Conservation (phyloP, 2,113 vertebrate species). For the Pedionomus torquatus region DNA sequence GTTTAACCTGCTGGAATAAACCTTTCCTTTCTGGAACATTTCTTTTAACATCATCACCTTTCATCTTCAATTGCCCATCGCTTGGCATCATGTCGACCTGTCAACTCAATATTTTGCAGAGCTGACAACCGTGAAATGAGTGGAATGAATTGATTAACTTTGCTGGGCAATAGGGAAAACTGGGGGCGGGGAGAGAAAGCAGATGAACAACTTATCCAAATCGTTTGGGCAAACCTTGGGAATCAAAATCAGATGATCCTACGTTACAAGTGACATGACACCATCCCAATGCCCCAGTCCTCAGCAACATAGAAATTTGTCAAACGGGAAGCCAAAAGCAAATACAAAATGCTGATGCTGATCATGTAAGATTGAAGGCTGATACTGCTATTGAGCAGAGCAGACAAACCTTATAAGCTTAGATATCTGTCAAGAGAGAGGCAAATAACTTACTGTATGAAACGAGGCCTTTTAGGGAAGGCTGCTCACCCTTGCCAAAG, state of each 20-base stretch:
- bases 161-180: not conserved
- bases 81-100: not conserved
- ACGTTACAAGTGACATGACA: not conserved
- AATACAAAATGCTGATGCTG: not conserved
- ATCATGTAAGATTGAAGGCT: slow-evolving; percentile 54
- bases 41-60: not conserved
- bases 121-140: not conserved
- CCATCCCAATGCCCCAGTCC: not conserved
- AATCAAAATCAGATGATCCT: slow-evolving; percentile 1
- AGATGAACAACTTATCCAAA: not conserved
- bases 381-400: slow-evolving; percentile 36
- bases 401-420: slow-evolving; percentile 73
- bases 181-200: not conserved
- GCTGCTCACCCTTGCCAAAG: slow-evolving; percentile 62
- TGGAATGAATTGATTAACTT: not conserved
- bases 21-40: not conserved
- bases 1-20: not conserved
- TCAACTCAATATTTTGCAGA: not conserved
- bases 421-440: slow-evolving; percentile 64
- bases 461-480: slow-evolving; percentile 71
- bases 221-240: not conserved
- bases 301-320: not conserved
- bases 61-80: not conserved
- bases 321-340: not conserved
- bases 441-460: slow-evolving; percentile 67